Evolutionary conservation across 2,888 invertebrate genomes (phyloP).

Genomic region (Drosophila emarginata): DNA sequence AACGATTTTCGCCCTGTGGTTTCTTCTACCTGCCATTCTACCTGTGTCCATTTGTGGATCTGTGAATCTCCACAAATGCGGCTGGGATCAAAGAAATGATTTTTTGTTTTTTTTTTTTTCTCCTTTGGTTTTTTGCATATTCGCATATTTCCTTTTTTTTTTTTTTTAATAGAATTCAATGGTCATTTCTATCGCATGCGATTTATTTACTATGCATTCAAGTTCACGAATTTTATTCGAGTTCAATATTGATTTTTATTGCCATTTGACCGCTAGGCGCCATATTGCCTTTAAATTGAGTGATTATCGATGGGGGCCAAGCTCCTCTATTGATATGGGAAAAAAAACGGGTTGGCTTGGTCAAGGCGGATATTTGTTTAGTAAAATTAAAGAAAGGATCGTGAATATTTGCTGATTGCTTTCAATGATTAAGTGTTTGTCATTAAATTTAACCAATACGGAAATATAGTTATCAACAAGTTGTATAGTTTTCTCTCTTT

Average conservation of each 20-base stretch:
- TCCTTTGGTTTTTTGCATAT: constrained; percentile 62
- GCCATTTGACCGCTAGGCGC: constrained; percentile 81
- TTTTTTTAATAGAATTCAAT: constrained; percentile 80
- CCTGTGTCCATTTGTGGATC: constrained; percentile 33
- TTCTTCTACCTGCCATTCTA: constrained; percentile 57
- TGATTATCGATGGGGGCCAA: constrained; percentile 55
- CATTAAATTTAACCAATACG: not conserved
- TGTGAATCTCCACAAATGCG: constrained; percentile 45
- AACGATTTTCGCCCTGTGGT: constrained; percentile 76
- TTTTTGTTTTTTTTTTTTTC: constrained; percentile 7
- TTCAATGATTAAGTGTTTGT: constrained; percentile 10
- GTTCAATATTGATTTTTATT: constrained; percentile 76
- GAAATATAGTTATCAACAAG: not conserved
- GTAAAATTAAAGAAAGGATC: constrained; percentile 16
- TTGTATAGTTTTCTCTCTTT: too few species aligned
- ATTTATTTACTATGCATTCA: constrained; percentile 78
- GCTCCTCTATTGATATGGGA: constrained; percentile 59
- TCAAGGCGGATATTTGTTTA: constrained; percentile 18
- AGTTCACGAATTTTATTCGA: constrained; percentile 61
- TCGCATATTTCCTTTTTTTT: constrained; percentile 29
- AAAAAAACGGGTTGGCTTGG: too few species aligned
- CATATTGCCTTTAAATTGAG: constrained; percentile 75
- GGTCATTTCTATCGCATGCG: constrained; percentile 81
- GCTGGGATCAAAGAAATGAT: constrained; percentile 70
- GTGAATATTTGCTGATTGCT: constrained; percentile 29